phyloP scores from a whole-genome alignment of 1,140 invertebrate species.

The Sitobion miscanthi region DNA sequence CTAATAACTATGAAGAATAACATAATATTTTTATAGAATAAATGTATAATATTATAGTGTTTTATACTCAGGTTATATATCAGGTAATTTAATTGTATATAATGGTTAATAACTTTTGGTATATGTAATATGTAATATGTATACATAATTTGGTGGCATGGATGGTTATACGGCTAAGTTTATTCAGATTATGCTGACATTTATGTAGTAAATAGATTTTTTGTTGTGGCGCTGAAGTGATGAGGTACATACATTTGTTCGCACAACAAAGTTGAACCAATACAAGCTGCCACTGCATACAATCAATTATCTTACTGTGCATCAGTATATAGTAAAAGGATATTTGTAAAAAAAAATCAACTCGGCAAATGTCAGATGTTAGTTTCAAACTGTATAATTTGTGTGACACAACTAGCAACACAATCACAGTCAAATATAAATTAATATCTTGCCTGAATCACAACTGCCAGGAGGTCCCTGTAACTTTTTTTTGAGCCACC shows the following conservation, averaged over 20 bases:
- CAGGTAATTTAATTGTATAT: too few species aligned
- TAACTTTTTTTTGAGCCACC: constrained; percentile 88
- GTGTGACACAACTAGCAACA: constrained; percentile 47
- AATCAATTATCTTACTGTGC: constrained; percentile 2
- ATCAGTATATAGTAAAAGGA: not conserved
- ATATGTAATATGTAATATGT: too few species aligned
- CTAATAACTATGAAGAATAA: too few species aligned
- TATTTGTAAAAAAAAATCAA: not conserved
- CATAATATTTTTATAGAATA: too few species aligned
- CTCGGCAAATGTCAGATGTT: constrained; percentile 9
- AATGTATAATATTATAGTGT: too few species aligned
- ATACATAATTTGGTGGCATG: too few species aligned
- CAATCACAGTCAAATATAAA: constrained; percentile 58
- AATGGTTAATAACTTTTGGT: too few species aligned
- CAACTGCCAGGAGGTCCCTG: constrained; percentile 64
- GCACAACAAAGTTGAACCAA: too few species aligned
- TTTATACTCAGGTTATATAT: too few species aligned
- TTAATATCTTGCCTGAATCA: constrained; percentile 59
- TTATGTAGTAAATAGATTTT: not conserved
- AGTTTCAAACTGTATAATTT: constrained; percentile 24
- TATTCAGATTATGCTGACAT: too few species aligned
- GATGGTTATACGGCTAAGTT: too few species aligned
- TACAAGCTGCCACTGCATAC: not conserved
- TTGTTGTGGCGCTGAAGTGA: not conserved
- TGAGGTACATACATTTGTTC: not conserved